These are phyloP conservation scores for Zaprionus obscuricornis DNA, from an alignment of 2,888 invertebrate species.

Conservation along the genomic window DNA sequence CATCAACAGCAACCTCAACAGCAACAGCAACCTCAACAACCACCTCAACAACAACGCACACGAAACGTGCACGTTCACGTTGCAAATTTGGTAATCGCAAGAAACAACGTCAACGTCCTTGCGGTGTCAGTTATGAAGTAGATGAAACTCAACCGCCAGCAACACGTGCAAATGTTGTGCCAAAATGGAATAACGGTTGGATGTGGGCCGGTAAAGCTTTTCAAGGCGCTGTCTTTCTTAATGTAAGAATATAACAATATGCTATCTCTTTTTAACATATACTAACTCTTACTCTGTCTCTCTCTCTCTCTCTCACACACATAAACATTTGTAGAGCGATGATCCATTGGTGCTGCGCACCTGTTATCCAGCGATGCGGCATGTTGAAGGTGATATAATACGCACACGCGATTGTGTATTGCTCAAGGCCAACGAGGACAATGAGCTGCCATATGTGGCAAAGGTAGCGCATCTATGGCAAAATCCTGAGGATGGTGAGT, in stretches of 20 bases:
- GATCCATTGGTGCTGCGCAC: conserved; percentile 89
- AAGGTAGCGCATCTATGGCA: conserved; percentile 98
- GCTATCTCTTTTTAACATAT: no score
- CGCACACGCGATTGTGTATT: conserved; percentile 95
- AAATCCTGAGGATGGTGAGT: conserved; percentile 95
- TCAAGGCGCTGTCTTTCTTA: conserved; percentile 92
- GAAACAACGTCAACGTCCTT: conserved; percentile 79
- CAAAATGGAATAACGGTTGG: conserved; percentile 96
- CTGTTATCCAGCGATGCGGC: conserved; percentile 96
- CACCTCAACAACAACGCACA: conserved; percentile 44
- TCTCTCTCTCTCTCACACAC: background rate
- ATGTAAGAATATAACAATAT: no score
- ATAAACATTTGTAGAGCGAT: conserved; percentile 90
- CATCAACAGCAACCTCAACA: background rate
- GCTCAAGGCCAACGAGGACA: conserved; percentile 92
- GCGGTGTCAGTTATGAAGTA: conserved; percentile 79
- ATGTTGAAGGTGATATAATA: conserved; percentile 94
- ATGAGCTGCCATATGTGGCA: conserved; percentile 96
- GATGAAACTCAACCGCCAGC: conserved; percentile 84
- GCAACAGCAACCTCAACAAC: conserved; percentile 12
- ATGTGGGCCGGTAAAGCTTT: conserved; percentile 93
- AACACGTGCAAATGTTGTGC: conserved; percentile 83
- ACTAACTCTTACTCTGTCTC: conserved; percentile 29
- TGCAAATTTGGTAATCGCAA: conserved; percentile 82
- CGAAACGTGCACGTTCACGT: conserved; percentile 81